Evolutionary conservation across 53 echinoderm and acorn worm species (phyloP).

Genomic region (Luidia sarsii): DNA sequence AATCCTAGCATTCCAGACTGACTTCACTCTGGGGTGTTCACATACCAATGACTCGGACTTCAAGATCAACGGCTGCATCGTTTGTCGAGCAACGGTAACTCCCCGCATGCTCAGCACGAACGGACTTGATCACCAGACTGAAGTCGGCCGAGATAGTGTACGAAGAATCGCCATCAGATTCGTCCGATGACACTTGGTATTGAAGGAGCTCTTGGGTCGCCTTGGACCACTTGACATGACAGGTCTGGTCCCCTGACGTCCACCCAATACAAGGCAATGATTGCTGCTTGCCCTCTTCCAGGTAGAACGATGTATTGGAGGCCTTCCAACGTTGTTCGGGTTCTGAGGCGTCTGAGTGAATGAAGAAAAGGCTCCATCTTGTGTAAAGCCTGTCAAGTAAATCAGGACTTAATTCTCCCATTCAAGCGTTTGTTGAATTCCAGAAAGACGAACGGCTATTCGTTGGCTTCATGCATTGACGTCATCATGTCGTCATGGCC

Average conservation of each 20-base stretch:
- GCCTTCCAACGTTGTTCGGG: background rate
- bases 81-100: background rate
- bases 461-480: too few species aligned
- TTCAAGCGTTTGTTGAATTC: too few species aligned
- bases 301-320: background rate
- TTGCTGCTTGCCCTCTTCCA: background rate
- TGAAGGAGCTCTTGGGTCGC: background rate
- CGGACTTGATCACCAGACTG: background rate
- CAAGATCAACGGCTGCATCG: too few species aligned
- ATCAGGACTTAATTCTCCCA: too few species aligned
- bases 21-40: too few species aligned
- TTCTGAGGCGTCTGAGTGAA: too few species aligned
- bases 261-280: background rate
- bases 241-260: background rate
- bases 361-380: too few species aligned
- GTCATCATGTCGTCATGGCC: too few species aligned
- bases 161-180: background rate
- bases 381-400: too few species aligned
- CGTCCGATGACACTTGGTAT: background rate
- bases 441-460: too few species aligned
- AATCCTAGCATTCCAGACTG: too few species aligned
- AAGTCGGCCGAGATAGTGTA: background rate
- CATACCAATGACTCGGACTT: constrained; percentile 13
- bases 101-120: background rate
- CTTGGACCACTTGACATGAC: constrained; percentile 3